Conservation (phyloP, 2,888 invertebrate species). For the Elysia crispata region DNA sequence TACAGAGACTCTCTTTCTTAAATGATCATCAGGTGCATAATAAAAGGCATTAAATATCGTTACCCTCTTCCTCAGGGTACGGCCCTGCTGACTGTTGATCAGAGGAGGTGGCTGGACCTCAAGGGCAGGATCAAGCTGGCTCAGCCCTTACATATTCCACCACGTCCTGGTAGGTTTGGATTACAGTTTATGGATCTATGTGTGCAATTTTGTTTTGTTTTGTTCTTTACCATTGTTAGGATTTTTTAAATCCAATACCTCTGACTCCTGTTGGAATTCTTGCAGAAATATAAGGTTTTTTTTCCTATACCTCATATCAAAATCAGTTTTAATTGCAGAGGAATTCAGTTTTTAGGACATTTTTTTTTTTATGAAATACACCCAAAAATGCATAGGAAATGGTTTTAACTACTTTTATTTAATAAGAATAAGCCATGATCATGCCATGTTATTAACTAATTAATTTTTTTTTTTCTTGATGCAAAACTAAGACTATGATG, state of each 20-base stretch:
- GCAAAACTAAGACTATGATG: neutral
- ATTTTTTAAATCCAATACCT: neutral
- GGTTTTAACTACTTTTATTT: neutral
- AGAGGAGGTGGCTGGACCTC: conserved; percentile 98
- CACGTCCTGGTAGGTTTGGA: conserved; percentile 83
- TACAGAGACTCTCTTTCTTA: too few species aligned
- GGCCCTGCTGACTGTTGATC: conserved; percentile 97
- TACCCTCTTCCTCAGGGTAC: conserved; percentile 87
- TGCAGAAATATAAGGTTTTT: neutral
- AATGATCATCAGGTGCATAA: too few species aligned
- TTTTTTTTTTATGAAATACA: too few species aligned
- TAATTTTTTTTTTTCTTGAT: neutral
- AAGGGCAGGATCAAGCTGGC: conserved; percentile 99
- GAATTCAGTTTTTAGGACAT: too few species aligned
- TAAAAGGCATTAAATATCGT: too few species aligned
- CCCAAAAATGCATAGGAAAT: too few species aligned
- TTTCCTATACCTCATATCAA: too few species aligned
- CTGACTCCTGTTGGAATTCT: neutral
- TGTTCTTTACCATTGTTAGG: neutral
- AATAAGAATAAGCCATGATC: too few species aligned
- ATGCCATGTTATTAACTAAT: neutral
- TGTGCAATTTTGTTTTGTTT: too few species aligned
- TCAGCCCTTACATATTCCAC: conserved; percentile 97
- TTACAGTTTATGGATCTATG: too few species aligned
- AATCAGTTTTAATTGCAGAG: too few species aligned